Base-by-base conservation (phyloP, 2,888 invertebrate species). In the Dryadula phaetusa region DNA sequence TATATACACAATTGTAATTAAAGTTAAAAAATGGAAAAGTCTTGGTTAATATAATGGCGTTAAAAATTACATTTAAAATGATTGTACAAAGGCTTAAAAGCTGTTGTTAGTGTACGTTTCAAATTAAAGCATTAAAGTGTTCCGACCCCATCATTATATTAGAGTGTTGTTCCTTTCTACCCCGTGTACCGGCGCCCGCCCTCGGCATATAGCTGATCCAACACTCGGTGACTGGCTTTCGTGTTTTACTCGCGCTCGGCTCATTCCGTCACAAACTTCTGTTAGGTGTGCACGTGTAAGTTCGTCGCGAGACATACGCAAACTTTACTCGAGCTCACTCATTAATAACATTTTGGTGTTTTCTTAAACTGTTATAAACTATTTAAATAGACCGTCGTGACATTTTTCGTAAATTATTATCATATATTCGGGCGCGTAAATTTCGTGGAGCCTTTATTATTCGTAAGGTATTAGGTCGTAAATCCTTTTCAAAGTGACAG, bases 121-220 rank as follows among this genome's bases (percentile, higher is more conserved):
- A 90, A 92, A 92, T 92, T 90, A 91, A 90, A 88, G 90, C 88
- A 90, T 91, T 92, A 90, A 90, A 91, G 91, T 90, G 91, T 90
- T 89, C 88, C 89, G 88, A 90, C 88, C 88, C 92, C 88, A 89
- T 91, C 91, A 92, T 92, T 91, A 92, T 90, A 90, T 90, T 91
- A 91, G 88, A 91, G 90, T 91, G 92, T 92, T 91, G 92, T 90
- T 90, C 84, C 84, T 83, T 86, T 82, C 87, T 87, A 85, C 90
- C 90, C 91, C 84, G 77, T 80, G 79, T 76, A 78, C 79, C 80
- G 81, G 80, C 81, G 83, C 79, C 80, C 85, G 82, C 82, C 82
- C 82, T 80, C 78, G 77, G 76, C 71, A 70, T 72, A 72, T 72
- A 66, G 70, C 71, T 44, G 32, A 32, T 44, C 44, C 78, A 69